Evolutionary conservation across 2,888 invertebrate species (phyloP), one percentile per base, ranked within the genome.

Genomic region (Cheilosia soror): DNA sequence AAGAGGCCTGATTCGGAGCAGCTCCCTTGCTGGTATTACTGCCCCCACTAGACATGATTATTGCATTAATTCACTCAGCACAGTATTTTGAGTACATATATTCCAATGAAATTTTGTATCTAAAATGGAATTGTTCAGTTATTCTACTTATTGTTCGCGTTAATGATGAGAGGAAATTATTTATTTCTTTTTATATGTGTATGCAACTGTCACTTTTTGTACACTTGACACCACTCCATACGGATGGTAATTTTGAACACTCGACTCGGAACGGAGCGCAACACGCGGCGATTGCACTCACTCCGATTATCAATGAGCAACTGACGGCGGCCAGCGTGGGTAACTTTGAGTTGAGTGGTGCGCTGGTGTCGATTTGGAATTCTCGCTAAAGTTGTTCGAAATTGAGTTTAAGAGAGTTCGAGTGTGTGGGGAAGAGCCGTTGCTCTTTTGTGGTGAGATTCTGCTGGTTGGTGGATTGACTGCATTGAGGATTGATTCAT

Each of bases 251-350:
- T 75, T 75, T 65, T 81, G 66, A 72, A 81, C 81, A 85, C 86
- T 86, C 86, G 86, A 86, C 77, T 86, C 86, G 85, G 76, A 73
- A 63, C 84, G 76, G 84, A 85, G 84, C 84, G 42, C 75, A 84
- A 84, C 69, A 53, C 57, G 60, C 63, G 51, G 31, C 80, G 82
- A 57, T 80, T 88, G 87, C 88, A 89, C 89, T 89, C 89, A 89
- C 88, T 88, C 87, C 87, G 88, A 87, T 86, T 87, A 86, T 76
- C 88, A 88, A 88, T 88, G 88, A 88, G 88, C 88, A 87, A 89
- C 89, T 89, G 87, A 89, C 69, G 60, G 66, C 42, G 58, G 42
- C 37, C 29, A 60, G 33, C 79, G 51, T 33, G 27, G 68, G 65
- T 60, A 47, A 42, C 20, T 69, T 73, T 80, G 80, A 80, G 80